Conservation (phyloP, 2,888 invertebrate species). For the Labia minor region DNA sequence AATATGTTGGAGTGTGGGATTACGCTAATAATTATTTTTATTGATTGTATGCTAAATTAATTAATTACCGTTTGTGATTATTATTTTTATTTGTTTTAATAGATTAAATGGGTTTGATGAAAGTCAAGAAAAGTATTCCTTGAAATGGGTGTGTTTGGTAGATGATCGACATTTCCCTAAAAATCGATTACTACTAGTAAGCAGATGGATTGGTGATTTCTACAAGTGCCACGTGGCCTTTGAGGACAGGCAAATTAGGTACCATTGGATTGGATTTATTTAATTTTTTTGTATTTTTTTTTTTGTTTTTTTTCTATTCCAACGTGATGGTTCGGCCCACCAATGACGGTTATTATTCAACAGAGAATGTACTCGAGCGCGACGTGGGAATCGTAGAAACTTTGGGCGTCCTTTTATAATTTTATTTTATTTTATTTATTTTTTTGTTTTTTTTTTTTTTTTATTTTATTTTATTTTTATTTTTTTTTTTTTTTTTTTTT, state of each 20-base stretch:
- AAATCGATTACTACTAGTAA: no score
- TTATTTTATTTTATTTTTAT: no score
- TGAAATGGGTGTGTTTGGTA: no score
- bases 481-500: background rate
- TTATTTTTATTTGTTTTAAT: no score
- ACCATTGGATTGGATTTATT: constrained; percentile 8
- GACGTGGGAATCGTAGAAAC: constrained; percentile 13
- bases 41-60: no score
- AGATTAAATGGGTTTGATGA: no score
- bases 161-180: no score
- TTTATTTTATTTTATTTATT: no score
- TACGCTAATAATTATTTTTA: no score
- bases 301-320: background rate
- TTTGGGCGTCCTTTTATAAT: constrained; percentile 13
- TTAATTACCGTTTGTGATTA: no score
- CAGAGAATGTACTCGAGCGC: constrained; percentile 8
- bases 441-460: background rate
- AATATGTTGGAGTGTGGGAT: no score
- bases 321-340: background rate
- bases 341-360: constrained; percentile 7
- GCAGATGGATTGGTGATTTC: background rate
- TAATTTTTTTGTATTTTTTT: background rate
- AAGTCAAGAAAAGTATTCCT: no score
- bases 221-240: background rate
- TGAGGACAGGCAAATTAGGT: background rate